These are phyloP conservation scores for Eidolon helvum DNA, from an alignment of 2,113 vertebrate genomes.

Conservation along the genomic window DNA sequence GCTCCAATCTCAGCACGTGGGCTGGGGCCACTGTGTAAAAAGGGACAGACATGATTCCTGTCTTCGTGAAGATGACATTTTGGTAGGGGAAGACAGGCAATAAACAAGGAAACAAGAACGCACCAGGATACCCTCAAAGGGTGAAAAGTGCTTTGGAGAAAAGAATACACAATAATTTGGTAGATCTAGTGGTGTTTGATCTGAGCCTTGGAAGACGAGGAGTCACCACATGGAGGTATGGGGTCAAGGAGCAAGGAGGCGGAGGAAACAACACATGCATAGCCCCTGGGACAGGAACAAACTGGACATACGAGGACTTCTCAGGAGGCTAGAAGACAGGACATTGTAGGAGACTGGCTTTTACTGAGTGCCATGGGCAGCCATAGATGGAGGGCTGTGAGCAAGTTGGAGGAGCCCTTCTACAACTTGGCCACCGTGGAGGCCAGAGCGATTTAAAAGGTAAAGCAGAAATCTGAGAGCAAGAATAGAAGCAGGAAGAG, in stretches of 20 bases:
- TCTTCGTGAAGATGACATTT: background rate
- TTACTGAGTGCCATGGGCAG: background rate
- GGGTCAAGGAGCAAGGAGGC: background rate
- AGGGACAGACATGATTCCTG: background rate
- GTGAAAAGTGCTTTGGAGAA: background rate
- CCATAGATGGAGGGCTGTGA: background rate
- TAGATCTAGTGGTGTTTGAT: background rate
- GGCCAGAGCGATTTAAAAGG: background rate
- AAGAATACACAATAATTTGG: too few species aligned
- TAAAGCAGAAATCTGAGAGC: background rate
- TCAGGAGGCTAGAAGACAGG: background rate
- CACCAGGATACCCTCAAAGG: too few species aligned
- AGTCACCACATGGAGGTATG: background rate
- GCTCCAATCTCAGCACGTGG: background rate
- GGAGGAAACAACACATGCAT: rapidly evolving
- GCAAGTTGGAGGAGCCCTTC: background rate
- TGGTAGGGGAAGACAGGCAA: background rate
- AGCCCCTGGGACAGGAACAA: background rate
- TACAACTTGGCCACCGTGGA: background rate
- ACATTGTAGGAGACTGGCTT: background rate
- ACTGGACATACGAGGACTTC: background rate
- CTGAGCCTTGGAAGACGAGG: too few species aligned
- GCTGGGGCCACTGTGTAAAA: background rate
- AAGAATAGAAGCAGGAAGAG: background rate
- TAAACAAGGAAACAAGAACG: background rate